Base-by-base conservation (phyloP, 2,113 vertebrate genomes). In the Cepphus grylle region DNA sequence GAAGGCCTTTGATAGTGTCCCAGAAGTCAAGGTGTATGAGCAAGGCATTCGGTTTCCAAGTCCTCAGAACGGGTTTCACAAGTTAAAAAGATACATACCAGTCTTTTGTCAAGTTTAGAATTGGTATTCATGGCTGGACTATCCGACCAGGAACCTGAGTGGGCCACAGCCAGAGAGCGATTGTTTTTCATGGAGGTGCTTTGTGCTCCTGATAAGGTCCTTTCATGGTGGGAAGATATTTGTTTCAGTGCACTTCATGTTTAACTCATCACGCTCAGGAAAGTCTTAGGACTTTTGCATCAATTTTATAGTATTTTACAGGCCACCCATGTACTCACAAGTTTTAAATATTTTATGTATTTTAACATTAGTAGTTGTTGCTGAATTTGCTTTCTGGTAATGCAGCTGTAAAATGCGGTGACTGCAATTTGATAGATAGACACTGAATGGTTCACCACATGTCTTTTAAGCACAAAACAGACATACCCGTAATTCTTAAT, bases 341-440 rank as follows among this genome's bases (percentile, higher is more conserved):
- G 8, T 98, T 99, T 97, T 97, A 98, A 96, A 98, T 96, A 96
- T 98, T 98, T 98, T 97, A 96, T 97, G 94, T 98, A 98, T 97
- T 95, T 98, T 98, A 97, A 97, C 97, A 97, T 97, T 96, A 95
- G 93, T 98, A 97, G 95, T 98, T 98, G 97, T 98, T 98, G 97
- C 86, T 81, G 97, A 98, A 98, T 98, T 98, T 97, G 94, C 88
- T 98, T 98, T 97, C 96, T 97, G 97, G 95, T 98, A 96, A 98
- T 81, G 84, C 97, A 98, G 93, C 97, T 98, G 96, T 98, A 98
- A 98, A 98, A 98, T 97, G 92, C 95, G 94, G 95, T 97, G 98
- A 98, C 97, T 98, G 98, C 8, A 15, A 40, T 58, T 53, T 50
- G 12, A 14, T 53, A 83, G 30, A 30, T 59, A 11, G 3, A 38